Evolutionary conservation across 2,113 vertebrate species (phyloP).

Genomic region (Ramphastos sulfuratus): DNA sequence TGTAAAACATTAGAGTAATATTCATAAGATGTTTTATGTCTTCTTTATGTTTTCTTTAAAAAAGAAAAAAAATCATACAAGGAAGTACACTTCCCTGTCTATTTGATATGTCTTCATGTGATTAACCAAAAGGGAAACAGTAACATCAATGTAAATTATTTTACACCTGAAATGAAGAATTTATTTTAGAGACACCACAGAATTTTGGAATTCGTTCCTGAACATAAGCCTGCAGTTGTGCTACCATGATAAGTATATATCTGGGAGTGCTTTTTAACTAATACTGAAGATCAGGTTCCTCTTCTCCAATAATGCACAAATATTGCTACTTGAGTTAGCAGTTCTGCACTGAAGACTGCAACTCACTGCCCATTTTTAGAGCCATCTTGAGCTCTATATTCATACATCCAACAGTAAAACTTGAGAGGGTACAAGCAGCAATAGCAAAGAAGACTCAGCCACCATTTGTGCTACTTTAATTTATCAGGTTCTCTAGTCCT

Average conservation of each 20-base stretch:
- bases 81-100: fast-evolving
- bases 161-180: neutral
- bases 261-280: neutral
- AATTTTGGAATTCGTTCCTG: neutral
- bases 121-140: neutral
- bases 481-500: neutral
- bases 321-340: neutral
- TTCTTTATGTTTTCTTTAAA: neutral
- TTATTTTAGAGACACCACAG: neutral
- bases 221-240: neutral
- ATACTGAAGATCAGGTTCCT: neutral
- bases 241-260: neutral
- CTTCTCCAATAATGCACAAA: neutral
- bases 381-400: neutral
- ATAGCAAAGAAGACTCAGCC: neutral
- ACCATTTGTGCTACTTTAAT: neutral
- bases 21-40: neutral
- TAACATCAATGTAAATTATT: neutral
- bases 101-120: neutral
- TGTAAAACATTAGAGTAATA: neutral
- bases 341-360: neutral
- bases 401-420: neutral
- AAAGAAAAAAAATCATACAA: neutral
- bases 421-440: neutral
- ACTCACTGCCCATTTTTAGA: neutral